These are phyloP conservation scores for Zophobas morio DNA, from an alignment of 1,140 invertebrate genomes.

Conservation along the genomic window DNA sequence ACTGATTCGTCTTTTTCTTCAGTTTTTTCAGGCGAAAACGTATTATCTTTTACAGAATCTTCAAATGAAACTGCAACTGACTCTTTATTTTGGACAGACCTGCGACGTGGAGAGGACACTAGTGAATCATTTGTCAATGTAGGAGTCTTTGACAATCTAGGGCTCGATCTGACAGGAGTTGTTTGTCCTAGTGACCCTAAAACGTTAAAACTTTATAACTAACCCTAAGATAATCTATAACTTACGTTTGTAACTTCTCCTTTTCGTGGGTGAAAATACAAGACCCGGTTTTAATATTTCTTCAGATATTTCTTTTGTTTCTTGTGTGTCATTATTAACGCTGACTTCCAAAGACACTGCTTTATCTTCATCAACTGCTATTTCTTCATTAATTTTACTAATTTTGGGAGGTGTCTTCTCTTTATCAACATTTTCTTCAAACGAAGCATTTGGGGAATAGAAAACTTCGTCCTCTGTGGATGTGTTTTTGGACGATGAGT, in stretches of 20 bases:
- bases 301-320: neutral
- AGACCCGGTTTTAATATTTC: neutral
- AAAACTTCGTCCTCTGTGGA: slow-evolving; percentile 56
- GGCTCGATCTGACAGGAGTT: slow-evolving; percentile 48
- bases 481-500: slow-evolving; percentile 45
- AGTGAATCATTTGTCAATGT: neutral
- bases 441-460: slow-evolving; percentile 58
- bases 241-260: slow-evolving; percentile 60
- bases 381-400: too few relatives aligned
- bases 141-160: slow-evolving; percentile 43
- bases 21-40: slow-evolving; percentile 2
- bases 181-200: neutral
- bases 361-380: too few relatives aligned
- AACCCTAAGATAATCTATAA: slow-evolving; percentile 10
- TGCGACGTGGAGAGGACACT: neutral
- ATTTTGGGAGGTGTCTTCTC: neutral
- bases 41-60: neutral
- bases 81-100: neutral
- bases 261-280: slow-evolving; percentile 50
- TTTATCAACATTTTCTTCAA: slow-evolving; percentile 22
- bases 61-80: neutral
- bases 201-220: slow-evolving; percentile 22
- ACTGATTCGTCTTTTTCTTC: slow-evolving; percentile 16
- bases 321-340: neutral
- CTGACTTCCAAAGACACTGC: too few relatives aligned